These are phyloP conservation scores for Diuraphis noxia DNA, from an alignment of 1,140 invertebrate genomes.

Conservation along the genomic window DNA sequence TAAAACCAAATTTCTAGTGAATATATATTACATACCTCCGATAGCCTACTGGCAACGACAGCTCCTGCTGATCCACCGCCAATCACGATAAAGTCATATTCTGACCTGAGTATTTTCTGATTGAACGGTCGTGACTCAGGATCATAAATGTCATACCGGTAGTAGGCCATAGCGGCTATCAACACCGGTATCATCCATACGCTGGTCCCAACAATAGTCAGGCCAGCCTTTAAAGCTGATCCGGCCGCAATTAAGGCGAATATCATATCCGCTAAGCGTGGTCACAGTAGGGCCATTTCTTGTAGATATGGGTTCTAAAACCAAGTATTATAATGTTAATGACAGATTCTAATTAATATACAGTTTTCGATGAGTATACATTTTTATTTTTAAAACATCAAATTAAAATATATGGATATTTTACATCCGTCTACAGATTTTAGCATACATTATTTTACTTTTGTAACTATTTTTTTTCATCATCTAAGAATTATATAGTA, in stretches of 20 bases:
- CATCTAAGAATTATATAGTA: no score
- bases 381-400: no score
- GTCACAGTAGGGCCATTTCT: not conserved
- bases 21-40: conserved; percentile 65
- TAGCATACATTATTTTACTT: no score
- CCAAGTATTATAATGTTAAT: not conserved
- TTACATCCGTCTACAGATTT: no score
- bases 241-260: conserved; percentile 57
- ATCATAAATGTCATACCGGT: conserved; percentile 79
- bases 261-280: conserved; percentile 54
- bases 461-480: not conserved
- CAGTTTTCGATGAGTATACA: not conserved
- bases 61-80: conserved; percentile 92
- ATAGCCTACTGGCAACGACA: conserved; percentile 86
- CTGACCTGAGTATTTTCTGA: conserved; percentile 63
- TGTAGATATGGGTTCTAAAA: not conserved
- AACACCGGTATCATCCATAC: conserved; percentile 81
- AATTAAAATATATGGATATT: not conserved
- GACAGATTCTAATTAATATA: not conserved
- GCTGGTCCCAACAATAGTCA: conserved; percentile 61
- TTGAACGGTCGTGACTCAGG: conserved; percentile 74
- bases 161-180: conserved; percentile 78
- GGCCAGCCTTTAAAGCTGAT: conserved; percentile 58
- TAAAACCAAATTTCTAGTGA: not conserved
- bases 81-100: conserved; percentile 85